These are phyloP conservation scores for Polia nebulosa DNA, from an alignment of 2,888 invertebrate genomes.

Conservation along the genomic window DNA sequence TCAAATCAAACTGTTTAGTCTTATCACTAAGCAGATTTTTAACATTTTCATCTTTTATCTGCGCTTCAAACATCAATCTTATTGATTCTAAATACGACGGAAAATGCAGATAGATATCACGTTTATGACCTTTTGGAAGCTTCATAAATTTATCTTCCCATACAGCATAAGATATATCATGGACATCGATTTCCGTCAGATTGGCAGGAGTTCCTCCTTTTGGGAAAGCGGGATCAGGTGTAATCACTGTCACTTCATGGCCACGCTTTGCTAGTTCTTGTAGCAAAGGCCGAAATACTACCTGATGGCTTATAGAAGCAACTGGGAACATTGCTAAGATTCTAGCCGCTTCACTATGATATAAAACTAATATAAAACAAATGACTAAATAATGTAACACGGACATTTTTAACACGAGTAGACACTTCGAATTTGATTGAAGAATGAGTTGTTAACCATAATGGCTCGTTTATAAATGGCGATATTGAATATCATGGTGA, in stretches of 20 bases:
- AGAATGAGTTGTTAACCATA: not conserved
- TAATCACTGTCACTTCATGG: constrained; percentile 44
- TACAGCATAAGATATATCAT: constrained; percentile 74
- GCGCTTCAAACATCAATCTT: constrained; percentile 45
- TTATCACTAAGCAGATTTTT: constrained; percentile 52
- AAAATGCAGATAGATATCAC: constrained; percentile 18
- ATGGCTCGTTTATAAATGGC: not conserved
- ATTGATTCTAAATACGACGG: constrained; percentile 36
- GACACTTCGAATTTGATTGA: not conserved
- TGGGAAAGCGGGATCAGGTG: constrained; percentile 46
- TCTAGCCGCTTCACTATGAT: constrained; percentile 26
- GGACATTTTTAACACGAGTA: constrained; percentile 1
- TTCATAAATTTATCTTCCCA: constrained; percentile 37
- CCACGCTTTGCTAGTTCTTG: constrained; percentile 29
- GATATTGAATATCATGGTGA: not conserved
- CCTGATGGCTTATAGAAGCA: constrained; percentile 43
- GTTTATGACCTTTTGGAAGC: constrained; percentile 33
- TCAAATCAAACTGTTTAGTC: constrained; percentile 58
- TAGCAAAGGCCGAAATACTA: constrained; percentile 40
- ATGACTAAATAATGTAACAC: not conserved
- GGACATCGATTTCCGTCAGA: constrained; percentile 76
- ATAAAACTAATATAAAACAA: not conserved
- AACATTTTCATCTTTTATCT: constrained; percentile 53
- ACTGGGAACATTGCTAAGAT: constrained; percentile 36
- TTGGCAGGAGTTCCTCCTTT: constrained; percentile 75